Conservation (phyloP, 2,113 vertebrate species). For the Erythrolamprus reginae region DNA sequence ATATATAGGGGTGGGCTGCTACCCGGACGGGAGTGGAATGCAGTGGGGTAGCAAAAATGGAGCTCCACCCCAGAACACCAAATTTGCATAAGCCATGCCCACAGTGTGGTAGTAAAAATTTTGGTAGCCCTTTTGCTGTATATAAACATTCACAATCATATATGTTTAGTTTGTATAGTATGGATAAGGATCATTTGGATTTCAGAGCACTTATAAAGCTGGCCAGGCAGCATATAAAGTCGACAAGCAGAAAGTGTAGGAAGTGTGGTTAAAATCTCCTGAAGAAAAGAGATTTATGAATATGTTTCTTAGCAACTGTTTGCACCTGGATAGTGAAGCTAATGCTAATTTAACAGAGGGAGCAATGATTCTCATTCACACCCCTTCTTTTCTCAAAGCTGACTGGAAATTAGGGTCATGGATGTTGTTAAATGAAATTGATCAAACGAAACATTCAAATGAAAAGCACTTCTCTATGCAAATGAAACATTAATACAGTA, state of each 20-base stretch:
- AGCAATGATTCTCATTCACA: neutral
- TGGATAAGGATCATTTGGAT: neutral
- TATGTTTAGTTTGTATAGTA: neutral
- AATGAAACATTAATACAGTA: neutral
- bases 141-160: neutral
- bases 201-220: neutral
- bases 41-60: too few species aligned
- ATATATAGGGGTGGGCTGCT: too few species aligned
- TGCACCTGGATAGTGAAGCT: neutral
- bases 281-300: neutral
- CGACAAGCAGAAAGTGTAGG: neutral
- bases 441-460: neutral
- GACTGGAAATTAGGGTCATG: neutral
- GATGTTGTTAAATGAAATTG: neutral
- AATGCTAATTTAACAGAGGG: neutral
- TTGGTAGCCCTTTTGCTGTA: too few species aligned
- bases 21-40: too few species aligned
- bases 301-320: constrained; percentile 16
- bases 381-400: neutral
- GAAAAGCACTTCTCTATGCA: neutral
- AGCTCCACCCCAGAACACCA: too few species aligned
- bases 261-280: neutral
- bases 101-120: too few species aligned
- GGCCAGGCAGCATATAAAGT: neutral
- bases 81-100: too few species aligned